These are phyloP conservation scores for Macropus fuliginosus DNA, from an alignment of 2,797 vertebrate genomes.

Conservation along the genomic window DNA sequence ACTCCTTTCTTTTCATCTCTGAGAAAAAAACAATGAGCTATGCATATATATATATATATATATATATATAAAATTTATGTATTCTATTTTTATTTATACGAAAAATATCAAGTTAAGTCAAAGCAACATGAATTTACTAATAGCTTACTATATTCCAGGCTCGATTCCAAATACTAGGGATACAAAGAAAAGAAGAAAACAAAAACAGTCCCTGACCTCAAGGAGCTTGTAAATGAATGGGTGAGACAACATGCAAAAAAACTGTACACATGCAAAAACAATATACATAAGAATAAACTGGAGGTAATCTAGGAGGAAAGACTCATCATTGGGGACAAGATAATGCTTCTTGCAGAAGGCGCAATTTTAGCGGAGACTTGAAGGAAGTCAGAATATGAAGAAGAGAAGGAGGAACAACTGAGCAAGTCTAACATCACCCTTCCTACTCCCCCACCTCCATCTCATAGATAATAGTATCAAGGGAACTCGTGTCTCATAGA, in stretches of 20 bases:
- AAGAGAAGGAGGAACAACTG: not conserved
- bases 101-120: not conserved
- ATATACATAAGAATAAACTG: not conserved
- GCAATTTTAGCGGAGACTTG: not conserved
- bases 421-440: not conserved
- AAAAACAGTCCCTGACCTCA: not conserved
- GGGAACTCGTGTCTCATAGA: not conserved
- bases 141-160: not conserved
- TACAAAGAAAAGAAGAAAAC: not conserved
- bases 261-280: slow-evolving; percentile 6
- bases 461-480: not conserved
- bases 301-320: not conserved
- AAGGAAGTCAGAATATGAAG: not conserved
- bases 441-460: not conserved
- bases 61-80: not conserved
- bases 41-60: not conserved
- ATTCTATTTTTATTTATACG: not conserved
- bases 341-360: not conserved
- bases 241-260: not conserved
- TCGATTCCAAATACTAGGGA: not conserved
- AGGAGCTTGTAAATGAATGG: not conserved
- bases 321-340: slow-evolving; percentile 1
- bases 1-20: not conserved
- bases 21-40: not conserved
- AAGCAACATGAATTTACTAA: not conserved